These are phyloP conservation scores for Centropus unirufus DNA, from an alignment of 2,113 vertebrate species.

Conservation along the genomic window DNA sequence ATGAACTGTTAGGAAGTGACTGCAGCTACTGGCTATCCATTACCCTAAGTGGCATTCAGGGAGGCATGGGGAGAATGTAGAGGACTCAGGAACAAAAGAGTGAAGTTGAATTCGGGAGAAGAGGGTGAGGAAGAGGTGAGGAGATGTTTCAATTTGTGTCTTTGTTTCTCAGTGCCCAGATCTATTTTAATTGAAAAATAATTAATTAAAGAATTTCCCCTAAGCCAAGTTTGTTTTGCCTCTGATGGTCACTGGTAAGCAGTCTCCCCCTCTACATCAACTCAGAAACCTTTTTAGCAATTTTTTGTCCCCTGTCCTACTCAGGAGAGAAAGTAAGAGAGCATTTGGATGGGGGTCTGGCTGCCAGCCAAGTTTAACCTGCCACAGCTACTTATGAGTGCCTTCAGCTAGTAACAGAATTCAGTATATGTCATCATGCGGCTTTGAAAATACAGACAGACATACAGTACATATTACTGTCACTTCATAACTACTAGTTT, in stretches of 20 bases:
- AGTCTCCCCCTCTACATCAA: background rate
- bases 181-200: background rate
- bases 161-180: background rate
- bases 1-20: background rate
- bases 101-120: background rate
- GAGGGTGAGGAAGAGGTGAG: background rate
- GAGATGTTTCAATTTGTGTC: background rate
- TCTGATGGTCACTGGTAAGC: background rate
- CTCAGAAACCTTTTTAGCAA: background rate
- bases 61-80: background rate
- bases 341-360: rapidly evolving
- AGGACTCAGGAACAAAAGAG: background rate
- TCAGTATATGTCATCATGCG: background rate
- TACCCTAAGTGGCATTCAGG: background rate
- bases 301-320: background rate
- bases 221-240: background rate
- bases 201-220: background rate
- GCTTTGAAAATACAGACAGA: background rate
- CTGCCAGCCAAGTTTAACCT: background rate
- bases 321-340: background rate
- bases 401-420: background rate
- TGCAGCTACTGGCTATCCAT: background rate
- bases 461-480: background rate
- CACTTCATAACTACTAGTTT: background rate
- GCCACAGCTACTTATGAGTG: background rate